A percentile compares a stretch with the other conserved stretches of the same genome.
Evolutionary conservation across 2,113 vertebrate genomes (phyloP).

Genomic region (Poecile atricapillus): DNA sequence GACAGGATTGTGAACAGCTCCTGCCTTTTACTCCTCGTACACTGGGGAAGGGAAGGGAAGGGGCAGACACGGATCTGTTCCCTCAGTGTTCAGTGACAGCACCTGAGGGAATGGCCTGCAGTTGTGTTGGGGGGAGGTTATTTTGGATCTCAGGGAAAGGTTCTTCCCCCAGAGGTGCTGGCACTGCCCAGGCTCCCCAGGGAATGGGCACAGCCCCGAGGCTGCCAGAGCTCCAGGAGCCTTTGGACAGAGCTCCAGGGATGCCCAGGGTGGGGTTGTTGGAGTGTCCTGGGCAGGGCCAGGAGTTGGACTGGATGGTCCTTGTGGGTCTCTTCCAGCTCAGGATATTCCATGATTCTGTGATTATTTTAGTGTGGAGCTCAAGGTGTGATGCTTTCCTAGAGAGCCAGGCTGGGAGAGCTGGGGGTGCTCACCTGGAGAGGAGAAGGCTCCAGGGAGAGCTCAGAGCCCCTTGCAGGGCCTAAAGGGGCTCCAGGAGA

Average conservation of each 20-base stretch:
- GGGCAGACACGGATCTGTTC: neutral
- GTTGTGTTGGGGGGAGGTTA: too few species aligned
- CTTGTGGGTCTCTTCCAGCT: neutral
- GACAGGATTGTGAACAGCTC: neutral
- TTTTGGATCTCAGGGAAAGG: neutral
- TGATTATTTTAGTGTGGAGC: neutral
- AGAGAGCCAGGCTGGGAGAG: neutral
- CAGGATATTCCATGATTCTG: neutral
- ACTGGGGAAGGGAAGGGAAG: neutral
- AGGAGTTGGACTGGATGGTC: neutral
- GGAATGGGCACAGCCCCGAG: neutral
- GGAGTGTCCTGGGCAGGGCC: neutral
- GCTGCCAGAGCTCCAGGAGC: neutral
- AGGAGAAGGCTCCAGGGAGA: neutral
- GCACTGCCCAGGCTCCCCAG: neutral
- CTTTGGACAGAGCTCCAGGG: neutral
- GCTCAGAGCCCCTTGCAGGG: accelerated
- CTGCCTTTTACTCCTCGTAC: neutral
- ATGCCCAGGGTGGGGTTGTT: neutral
- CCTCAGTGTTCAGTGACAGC: neutral
- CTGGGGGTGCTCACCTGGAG: neutral
- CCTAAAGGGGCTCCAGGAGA: neutral
- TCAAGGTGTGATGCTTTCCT: neutral
- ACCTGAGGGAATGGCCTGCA: neutral
- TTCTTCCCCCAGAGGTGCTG: neutral